Evolutionary conservation across 2,113 vertebrate species (phyloP), one percentile per base, ranked within the genome.

Genomic region (Mastomys coucha): DNA sequence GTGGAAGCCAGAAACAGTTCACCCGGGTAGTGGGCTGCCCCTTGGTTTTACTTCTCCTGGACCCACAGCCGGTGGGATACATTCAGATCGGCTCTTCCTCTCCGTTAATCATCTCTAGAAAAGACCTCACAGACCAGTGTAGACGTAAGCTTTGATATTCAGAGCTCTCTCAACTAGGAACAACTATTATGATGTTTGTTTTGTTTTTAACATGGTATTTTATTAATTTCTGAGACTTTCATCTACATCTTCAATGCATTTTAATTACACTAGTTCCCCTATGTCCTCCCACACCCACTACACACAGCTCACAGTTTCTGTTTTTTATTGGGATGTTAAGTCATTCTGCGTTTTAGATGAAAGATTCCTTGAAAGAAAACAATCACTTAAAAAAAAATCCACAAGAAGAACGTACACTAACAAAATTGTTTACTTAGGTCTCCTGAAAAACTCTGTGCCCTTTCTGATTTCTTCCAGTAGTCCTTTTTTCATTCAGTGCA

Each of bases 381-480:
- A 53, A 75, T 53, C 20, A 53, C 88, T 80, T 85, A 49, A 85
- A 93, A 63, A 12, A 31, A 60, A 78, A 7, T 72, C 36, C 24
- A 22, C 2, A 72, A 94, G 65, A 96, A 58, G 45, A 78, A 39
- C 11, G 0, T 67, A 85, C 28, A 39, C 13, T 51, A 88, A 49
- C 84, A 94, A 82, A 88, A 90, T 22, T 70, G 17, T 89, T 89
- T 56, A 72, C 80, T 58, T 39, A 96, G 49, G 88, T 65, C 19
- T 5, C 82, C 84, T 39, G 22, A 73, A 73, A 85, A 56, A n/a
- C 36, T 8, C 17, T 58, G 3, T 65, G 14, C 75, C 86, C 20
- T 95, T 72, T 73, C 56, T 1, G 42, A 1, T 53, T 94, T 97
- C 26, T 76, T n/a, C 58, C 17, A 39, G n/a, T n/a, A 91, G 80